Percentiles rank a stretch among this genome's conserved stretches.
Evolutionary conservation across 2,113 vertebrate species (phyloP).

Genomic region (Anthoscopus minutus): DNA sequence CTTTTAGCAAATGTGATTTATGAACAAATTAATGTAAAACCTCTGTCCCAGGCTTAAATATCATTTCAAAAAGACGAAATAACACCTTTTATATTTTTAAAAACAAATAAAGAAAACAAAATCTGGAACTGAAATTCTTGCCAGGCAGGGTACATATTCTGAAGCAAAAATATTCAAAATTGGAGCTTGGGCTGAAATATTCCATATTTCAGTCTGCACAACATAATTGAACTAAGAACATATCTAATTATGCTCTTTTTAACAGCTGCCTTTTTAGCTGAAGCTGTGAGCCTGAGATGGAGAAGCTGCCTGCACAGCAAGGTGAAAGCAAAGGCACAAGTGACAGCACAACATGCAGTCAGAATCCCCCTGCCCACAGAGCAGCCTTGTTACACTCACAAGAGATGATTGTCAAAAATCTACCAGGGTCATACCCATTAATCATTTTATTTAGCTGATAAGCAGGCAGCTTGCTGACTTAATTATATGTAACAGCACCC

Average conservation of each 20-base stretch:
- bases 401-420: constrained; percentile 10
- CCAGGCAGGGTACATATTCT: background rate
- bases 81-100: background rate
- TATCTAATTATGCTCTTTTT: background rate
- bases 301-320: constrained; percentile 15
- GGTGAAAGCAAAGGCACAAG: constrained; percentile 35
- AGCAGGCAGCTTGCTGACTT: constrained; percentile 45
- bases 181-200: background rate
- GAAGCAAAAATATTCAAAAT: background rate
- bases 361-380: background rate
- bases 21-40: background rate
- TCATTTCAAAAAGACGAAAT: background rate
- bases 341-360: background rate
- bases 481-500: constrained; percentile 46
- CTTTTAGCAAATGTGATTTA: background rate
- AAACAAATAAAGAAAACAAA: background rate
- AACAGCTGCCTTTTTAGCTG: background rate
- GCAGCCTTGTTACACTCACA: background rate
- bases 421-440: constrained; percentile 8
- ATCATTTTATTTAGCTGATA: constrained; percentile 56
- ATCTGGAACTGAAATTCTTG: background rate
- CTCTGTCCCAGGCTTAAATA: background rate
- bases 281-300: background rate
- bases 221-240: background rate
- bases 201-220: background rate